Evolutionary conservation across 2,888 invertebrate genomes (phyloP), one percentile per base, ranked within the genome.

Genomic region (Bembecia ichneumoniformis): DNA sequence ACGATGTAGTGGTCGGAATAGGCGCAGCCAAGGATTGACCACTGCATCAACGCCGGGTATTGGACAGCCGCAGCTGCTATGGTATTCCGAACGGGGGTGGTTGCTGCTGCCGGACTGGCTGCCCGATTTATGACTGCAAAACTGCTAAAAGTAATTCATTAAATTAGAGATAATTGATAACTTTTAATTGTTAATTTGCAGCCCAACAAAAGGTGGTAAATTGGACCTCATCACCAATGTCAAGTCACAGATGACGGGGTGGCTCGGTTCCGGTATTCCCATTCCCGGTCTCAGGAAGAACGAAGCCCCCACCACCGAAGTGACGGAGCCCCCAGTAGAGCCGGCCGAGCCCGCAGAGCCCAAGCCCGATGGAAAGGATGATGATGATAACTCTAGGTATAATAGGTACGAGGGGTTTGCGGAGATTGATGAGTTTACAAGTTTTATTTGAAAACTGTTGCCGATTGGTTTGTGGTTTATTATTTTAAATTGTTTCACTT

Each of bases 301-400:
- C 59, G 91, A 91, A 55, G 87, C 83, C 9, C 83, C 89, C 3
- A 79, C 81, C 13, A 87, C 89, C 51, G 87, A 90, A 54, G 72
- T 80, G 5, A 66, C 82, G 3, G 82, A 87, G 53, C 77, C 82
- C 2, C 80, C 87, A 36, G 64, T 63, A n/a, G 80, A 87, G 55
- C 74, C 77, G n/a, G 64, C 68, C 3, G 89, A 88, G 58, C 71
- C 76, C 7, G 72, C 74, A 0, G 80, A 82, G 48, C 64, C 74
- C 43, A 83, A 77, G 58, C 67, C 74, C 0, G 86, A 86, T 57
- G 76, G 69, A 46, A 91, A 91, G 77, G 95, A 95, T 68, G 95
- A 96, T 82, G 95, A 96, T 79, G 95, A 95, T 88, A 94, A 94
- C 88, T 94, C 94, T 84, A 94, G 94, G 94, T 94, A 91, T 87